phyloP scores from a whole-genome alignment of 1,140 invertebrate species.

The Stenopsyche tienmushanensis region DNA sequence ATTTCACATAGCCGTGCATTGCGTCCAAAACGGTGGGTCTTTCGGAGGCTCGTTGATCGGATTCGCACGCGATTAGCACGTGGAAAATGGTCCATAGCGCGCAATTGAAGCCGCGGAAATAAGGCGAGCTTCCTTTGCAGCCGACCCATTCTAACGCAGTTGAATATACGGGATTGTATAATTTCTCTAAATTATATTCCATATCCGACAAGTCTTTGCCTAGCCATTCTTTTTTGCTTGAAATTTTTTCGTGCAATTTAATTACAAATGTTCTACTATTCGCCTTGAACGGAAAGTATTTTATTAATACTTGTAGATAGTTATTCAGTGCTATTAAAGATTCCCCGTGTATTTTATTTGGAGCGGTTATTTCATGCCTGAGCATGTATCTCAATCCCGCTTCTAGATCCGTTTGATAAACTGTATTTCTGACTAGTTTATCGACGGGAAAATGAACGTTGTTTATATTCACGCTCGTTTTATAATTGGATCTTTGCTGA shows the following conservation, averaged over 20 bases:
- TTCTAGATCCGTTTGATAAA: slow-evolving; percentile 86
- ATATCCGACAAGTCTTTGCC: slow-evolving; percentile 61
- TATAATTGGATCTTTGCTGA: too few species aligned
- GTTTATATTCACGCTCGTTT: background rate
- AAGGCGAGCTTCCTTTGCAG: slow-evolving; percentile 75
- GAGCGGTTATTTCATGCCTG: slow-evolving; percentile 74
- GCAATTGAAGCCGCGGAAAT: slow-evolving; percentile 89
- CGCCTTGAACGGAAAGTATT: slow-evolving; percentile 71
- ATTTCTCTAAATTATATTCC: slow-evolving; percentile 56
- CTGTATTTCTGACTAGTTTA: slow-evolving; percentile 44
- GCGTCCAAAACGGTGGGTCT: slow-evolving; percentile 78
- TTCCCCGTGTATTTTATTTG: slow-evolving; percentile 68
- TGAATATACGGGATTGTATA: slow-evolving; percentile 58
- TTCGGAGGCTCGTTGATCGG: slow-evolving; percentile 58
- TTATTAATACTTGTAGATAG: slow-evolving; percentile 69
- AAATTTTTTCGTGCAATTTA: slow-evolving; percentile 55
- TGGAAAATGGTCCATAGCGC: slow-evolving; percentile 96
- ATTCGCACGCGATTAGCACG: slow-evolving; percentile 72
- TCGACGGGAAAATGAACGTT: slow-evolving; percentile 6
- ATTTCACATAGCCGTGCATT: slow-evolving; percentile 85
- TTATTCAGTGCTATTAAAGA: slow-evolving; percentile 69
- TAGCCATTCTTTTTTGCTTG: slow-evolving; percentile 52
- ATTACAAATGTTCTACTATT: slow-evolving; percentile 65
- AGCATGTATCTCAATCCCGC: slow-evolving; percentile 78
- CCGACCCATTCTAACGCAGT: slow-evolving; percentile 71